These are phyloP conservation scores for Sympetrum striolatum DNA, from an alignment of 2,888 invertebrate genomes.

Conservation along the genomic window DNA sequence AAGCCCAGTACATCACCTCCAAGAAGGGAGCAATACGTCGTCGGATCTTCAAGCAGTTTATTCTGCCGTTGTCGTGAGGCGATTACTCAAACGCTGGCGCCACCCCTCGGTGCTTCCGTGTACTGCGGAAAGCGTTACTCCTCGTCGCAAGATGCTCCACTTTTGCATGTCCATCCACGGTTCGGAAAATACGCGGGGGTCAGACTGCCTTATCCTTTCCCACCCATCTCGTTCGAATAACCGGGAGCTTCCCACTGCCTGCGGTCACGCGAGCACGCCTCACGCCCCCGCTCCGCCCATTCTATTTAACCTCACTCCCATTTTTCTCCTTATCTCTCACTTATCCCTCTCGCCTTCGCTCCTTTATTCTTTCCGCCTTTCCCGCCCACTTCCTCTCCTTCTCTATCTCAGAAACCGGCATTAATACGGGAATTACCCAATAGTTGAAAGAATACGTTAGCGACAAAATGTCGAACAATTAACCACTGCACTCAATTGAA, in stretches of 20 bases:
- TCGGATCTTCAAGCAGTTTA: neutral
- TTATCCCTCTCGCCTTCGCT: neutral
- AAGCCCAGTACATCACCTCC: neutral
- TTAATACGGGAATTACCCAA: too few relatives aligned
- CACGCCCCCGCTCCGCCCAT: neutral
- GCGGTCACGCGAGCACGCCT: neutral
- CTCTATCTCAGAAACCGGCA: neutral
- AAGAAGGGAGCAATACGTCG: neutral
- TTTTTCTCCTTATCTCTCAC: neutral
- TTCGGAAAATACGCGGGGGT: neutral
- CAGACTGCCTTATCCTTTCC: neutral
- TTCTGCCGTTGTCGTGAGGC: neutral
- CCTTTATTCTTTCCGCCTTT: neutral
- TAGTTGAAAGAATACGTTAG: too few relatives aligned
- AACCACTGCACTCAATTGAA: too few relatives aligned
- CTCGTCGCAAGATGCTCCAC: slow-evolving; percentile 26
- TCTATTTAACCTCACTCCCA: neutral
- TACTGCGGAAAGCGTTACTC: slow-evolving; percentile 9
- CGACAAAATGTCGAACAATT: too few relatives aligned
- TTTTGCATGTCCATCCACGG: neutral
- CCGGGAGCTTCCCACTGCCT: neutral
- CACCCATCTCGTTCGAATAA: neutral
- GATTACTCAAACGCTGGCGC: neutral
- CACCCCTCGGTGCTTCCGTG: neutral
- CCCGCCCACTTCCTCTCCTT: neutral